Base-by-base conservation (phyloP, 2,113 vertebrate genomes). In the Erythrolamprus reginae region DNA sequence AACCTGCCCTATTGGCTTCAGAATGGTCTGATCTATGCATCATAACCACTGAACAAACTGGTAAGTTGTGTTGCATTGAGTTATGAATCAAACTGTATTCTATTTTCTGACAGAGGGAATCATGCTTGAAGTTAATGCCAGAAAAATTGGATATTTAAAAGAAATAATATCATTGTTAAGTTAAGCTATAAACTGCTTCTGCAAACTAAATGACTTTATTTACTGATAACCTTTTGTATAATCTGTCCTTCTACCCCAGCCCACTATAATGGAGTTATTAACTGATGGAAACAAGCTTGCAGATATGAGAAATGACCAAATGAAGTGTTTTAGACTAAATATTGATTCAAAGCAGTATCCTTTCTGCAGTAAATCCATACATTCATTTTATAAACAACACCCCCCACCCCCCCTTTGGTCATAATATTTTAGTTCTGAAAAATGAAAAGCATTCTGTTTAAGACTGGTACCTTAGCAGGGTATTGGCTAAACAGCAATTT, bases 271-370 rank as follows among this genome's bases (percentile, higher is more conserved):
- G 86, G 91, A 86, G 53, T 52, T 61, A 53, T 92, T 89, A 87
- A n/a, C 47, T 58, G 47, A 51, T 90, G 85, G 53, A 89, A 93
- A 83, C 89, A 89, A 89, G 9, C 12, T 52, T 90, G 19, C 42
- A 53, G 88, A 92, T 53, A 52, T 86, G 48, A 42, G 4, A 90
- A 84, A 23, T 33, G 84, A 90, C 83, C 84, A 47, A 58, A 33
- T 53, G 15, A 91, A 94, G 51, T 82, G 38, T 4, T 3, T 91
- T 91, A 93, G 92, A 90, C 89, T 93, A 91, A 93, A 93, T 93
- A 88, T 61, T 50, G 48, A 83, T 87, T 90, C 91, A 84, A 5
- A 91, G 89, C 85, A 45, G 90, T 90, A 90, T 94, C 89, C 89
- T 61, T 92, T 92, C 28, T 61, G 61, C 89, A 89, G 90, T 70